These are phyloP conservation scores for Orthosia incerta DNA, from an alignment of 2,888 invertebrate species.

Conservation along the genomic window DNA sequence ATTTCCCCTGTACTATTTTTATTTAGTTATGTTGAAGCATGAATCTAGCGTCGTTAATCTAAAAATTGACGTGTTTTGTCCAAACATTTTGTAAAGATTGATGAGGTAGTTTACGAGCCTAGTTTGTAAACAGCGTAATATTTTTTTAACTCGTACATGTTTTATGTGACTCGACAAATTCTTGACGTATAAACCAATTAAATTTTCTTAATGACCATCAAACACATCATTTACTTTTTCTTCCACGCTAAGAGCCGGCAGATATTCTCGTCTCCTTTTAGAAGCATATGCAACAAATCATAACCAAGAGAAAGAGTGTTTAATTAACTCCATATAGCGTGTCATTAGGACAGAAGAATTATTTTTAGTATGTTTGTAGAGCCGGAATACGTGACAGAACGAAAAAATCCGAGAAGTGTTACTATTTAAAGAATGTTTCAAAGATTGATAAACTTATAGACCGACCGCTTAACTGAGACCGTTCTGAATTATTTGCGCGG, in stretches of 20 bases:
- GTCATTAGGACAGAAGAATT: not conserved
- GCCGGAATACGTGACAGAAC: conserved; percentile 9
- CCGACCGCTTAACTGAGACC: too few relatives aligned
- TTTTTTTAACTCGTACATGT: not conserved
- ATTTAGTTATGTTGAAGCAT: not conserved
- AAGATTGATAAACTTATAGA: not conserved
- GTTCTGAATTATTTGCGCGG: too few relatives aligned
- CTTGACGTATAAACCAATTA: not conserved
- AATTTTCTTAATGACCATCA: conserved; percentile 25
- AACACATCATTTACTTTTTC: conserved; percentile 19
- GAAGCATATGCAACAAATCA: conserved; percentile 22
- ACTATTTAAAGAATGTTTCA: not conserved
- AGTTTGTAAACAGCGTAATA: not conserved
- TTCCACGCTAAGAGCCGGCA: conserved; percentile 3
- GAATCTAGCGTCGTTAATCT: conserved; percentile 8
- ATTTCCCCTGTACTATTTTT: conserved; percentile 4
- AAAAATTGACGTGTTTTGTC: conserved; percentile 8
- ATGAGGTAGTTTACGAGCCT: not conserved
- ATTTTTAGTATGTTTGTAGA: conserved; percentile 13
- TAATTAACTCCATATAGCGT: not conserved
- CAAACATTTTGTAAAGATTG: conserved; percentile 24
- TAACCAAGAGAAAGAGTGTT: conserved; percentile 8
- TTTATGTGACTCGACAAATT: not conserved
- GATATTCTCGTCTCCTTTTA: conserved; percentile 8
- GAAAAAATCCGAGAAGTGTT: not conserved